These are phyloP conservation scores for Scaptomyza flava DNA, from an alignment of 2,888 invertebrate species.

Conservation along the genomic window DNA sequence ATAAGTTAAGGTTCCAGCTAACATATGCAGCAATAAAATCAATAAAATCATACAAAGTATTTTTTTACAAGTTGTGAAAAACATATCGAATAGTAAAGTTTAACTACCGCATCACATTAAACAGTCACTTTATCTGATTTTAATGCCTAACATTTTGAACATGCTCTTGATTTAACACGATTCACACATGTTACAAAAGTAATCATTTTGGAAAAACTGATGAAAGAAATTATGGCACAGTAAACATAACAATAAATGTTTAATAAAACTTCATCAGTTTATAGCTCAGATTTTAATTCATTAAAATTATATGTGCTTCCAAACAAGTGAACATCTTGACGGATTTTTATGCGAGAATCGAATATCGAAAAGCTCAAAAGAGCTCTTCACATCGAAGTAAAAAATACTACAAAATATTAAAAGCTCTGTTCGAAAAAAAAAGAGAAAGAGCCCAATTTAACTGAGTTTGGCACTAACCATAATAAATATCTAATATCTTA, in stretches of 20 bases:
- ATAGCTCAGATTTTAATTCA: background rate
- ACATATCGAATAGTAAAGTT: background rate
- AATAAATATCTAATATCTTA: slow-evolving; percentile 41
- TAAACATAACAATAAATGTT: background rate
- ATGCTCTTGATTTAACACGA: background rate
- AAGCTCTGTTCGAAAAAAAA: slow-evolving; percentile 1
- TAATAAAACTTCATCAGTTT: background rate
- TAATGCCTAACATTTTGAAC: background rate
- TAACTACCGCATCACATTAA: background rate
- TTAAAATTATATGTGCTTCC: background rate
- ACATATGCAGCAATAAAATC: slow-evolving; percentile 2
- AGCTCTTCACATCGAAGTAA: no score
- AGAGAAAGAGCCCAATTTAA: slow-evolving; percentile 32
- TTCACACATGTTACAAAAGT: background rate
- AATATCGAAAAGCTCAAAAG: background rate
- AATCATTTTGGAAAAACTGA: background rate
- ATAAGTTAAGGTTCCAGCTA: background rate
- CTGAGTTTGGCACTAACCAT: slow-evolving; percentile 8
- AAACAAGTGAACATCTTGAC: background rate
- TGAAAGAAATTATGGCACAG: background rate
- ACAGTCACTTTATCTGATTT: background rate
- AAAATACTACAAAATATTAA: background rate
- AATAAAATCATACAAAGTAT: slow-evolving; percentile 1
- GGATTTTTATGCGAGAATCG: background rate
- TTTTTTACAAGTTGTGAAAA: slow-evolving; percentile 1